Evolutionary conservation across 2,113 vertebrate species (phyloP).

Genomic region (Psittacus erithacus): DNA sequence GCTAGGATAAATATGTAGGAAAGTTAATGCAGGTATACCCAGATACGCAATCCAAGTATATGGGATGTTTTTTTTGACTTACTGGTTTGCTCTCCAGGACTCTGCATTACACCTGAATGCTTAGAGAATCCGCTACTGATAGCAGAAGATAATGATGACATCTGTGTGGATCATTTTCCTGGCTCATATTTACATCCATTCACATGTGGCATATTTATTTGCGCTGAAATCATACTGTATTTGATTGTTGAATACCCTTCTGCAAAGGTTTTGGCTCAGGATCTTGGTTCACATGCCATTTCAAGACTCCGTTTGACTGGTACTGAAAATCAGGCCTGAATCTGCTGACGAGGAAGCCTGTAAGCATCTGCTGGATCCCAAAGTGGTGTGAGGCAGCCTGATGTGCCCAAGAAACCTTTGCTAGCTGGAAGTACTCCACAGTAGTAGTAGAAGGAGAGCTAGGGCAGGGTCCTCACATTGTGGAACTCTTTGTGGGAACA

Average conservation of each 20-base stretch:
- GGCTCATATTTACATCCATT: not conserved
- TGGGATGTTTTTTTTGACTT: not conserved
- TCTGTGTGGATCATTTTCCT: not conserved
- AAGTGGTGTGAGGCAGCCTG: not conserved
- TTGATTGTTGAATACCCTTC: not conserved
- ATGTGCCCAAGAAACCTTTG: not conserved
- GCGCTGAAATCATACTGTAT: not conserved
- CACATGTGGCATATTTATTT: not conserved
- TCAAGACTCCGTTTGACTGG: not conserved
- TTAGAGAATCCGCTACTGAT: not conserved
- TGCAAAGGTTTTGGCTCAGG: not conserved
- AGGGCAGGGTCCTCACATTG: accelerated
- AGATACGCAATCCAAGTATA: not conserved
- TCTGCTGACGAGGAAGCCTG: not conserved
- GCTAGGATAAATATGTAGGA: not conserved
- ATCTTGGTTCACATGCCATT: not conserved
- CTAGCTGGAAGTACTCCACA: not conserved
- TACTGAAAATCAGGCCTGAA: not conserved
- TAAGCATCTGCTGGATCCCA: not conserved
- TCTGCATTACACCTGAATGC: not conserved
- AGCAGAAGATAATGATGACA: not conserved
- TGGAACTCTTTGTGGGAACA: not conserved
- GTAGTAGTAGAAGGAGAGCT: too few species aligned
- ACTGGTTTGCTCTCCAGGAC: not conserved
- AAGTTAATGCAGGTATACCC: not conserved